phyloP scores from a whole-genome alignment of 2,113 vertebrate species.

The Protobothrops mucrosquamatus region DNA sequence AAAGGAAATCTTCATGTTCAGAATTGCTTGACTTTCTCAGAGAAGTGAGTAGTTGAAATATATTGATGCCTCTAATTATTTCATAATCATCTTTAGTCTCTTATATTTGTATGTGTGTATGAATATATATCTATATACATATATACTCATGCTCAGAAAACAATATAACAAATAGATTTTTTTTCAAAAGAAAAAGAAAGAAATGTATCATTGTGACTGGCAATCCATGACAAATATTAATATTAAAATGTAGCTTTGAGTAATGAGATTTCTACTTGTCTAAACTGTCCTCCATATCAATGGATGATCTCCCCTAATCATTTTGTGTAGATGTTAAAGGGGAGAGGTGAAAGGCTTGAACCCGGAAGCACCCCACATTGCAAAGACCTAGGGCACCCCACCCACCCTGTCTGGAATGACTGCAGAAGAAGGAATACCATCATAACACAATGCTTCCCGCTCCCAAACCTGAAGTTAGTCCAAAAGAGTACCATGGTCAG shows the following conservation, averaged over 20 bases:
- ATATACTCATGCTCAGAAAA: background rate
- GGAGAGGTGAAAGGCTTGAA: background rate
- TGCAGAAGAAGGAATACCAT: no score
- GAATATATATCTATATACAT: background rate
- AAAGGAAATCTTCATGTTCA: slow-evolving; percentile 95
- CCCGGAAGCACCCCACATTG: no score
- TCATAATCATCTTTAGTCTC: background rate
- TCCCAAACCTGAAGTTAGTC: no score
- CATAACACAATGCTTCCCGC: no score
- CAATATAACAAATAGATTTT: background rate
- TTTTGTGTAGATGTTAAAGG: background rate
- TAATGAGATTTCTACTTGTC: background rate
- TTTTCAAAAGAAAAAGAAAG: background rate
- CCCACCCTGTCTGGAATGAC: no score
- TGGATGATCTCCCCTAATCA: background rate
- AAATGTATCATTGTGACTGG: background rate
- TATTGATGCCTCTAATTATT: background rate
- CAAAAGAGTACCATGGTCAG: no score
- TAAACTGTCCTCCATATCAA: background rate
- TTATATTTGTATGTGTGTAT: background rate
- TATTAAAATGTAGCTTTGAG: background rate
- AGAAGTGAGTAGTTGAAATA: slow-evolving; percentile 79
- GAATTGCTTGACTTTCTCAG: slow-evolving; percentile 86
- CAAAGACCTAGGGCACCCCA: no score
- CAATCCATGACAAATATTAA: background rate